Percentiles rank a stretch among this genome's conserved stretches.
Conservation (phyloP, 1,140 invertebrate genomes). For the Littorina saxatilis region DNA sequence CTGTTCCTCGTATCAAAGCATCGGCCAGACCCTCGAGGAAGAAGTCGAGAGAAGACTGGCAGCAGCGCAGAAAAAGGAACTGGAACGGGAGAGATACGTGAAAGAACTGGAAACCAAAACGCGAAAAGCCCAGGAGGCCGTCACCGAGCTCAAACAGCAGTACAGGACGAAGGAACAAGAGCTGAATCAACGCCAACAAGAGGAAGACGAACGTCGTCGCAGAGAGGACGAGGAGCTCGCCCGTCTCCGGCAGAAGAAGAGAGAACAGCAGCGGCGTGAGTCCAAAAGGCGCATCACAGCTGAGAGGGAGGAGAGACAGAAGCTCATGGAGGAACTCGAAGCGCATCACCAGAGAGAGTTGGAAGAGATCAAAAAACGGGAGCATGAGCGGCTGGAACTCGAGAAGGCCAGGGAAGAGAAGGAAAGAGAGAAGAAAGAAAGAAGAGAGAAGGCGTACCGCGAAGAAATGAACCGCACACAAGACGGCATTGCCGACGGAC, state of each 20-base stretch:
- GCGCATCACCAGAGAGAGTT: too few relatives aligned
- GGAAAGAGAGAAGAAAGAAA: too few relatives aligned
- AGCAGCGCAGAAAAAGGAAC: background rate
- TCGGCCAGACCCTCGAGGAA: constrained; percentile 5
- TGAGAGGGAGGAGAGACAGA: background rate
- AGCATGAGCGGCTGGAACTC: too few relatives aligned
- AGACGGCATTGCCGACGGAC: background rate
- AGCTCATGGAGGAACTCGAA: background rate
- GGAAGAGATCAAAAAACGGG: too few relatives aligned
- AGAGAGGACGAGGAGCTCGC: background rate
- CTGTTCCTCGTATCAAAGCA: background rate
- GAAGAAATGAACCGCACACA: too few relatives aligned
- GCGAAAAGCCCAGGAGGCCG: background rate
- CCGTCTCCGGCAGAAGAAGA: background rate
- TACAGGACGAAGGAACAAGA: background rate
- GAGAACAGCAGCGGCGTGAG: too few relatives aligned
- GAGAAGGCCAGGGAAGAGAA: background rate
- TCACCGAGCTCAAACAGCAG: too few relatives aligned
- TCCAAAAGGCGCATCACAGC: background rate
- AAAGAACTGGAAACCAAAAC: background rate
- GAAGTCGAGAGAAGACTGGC: constrained; percentile 1
- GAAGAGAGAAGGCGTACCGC: too few relatives aligned
- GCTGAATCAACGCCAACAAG: constrained; percentile 4
- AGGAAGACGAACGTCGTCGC: background rate
- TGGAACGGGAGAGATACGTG: background rate